Conservation (phyloP, 2,113 vertebrate species). For the Sebastes schlegelii region DNA sequence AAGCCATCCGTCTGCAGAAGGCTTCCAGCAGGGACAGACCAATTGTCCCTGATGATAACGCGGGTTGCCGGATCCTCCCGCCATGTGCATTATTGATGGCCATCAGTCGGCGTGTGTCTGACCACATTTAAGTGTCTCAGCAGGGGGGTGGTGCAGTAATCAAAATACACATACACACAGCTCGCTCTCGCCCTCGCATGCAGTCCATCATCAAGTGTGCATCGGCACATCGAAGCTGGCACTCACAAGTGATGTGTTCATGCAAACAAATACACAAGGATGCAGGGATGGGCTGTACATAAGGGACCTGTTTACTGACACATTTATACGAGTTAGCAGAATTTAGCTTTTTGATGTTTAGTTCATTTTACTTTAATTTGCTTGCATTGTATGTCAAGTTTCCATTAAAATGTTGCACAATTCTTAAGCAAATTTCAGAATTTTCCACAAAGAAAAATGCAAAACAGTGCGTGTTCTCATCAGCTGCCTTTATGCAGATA, state of each 20-base stretch:
- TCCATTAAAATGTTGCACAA: background rate
- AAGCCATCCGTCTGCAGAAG: slow-evolving; percentile 71
- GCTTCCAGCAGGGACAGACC: slow-evolving; percentile 59
- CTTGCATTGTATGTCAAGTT: background rate
- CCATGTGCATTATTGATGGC: slow-evolving; percentile 84
- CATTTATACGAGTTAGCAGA: background rate
- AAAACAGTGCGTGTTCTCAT: background rate
- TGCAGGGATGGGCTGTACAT: background rate
- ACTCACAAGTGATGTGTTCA: slow-evolving; percentile 62
- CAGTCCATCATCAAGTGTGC: slow-evolving; percentile 47
- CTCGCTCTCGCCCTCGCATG: slow-evolving; percentile 8
- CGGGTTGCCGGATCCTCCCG: slow-evolving; percentile 52
- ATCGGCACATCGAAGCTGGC: slow-evolving; percentile 51
- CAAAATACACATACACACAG: slow-evolving; percentile 71
- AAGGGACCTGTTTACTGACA: background rate
- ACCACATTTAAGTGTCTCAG: slow-evolving; percentile 81
- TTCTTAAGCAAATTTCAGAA: background rate
- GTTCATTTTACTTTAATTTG: background rate
- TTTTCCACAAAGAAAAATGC: too few relatives aligned
- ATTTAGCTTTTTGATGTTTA: background rate
- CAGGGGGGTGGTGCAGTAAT: slow-evolving; percentile 68
- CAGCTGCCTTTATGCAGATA: background rate
- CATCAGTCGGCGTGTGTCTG: slow-evolving; percentile 73
- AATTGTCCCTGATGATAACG: slow-evolving; percentile 68
- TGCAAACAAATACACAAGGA: slow-evolving; percentile 61